Evolutionary conservation across 2,797 vertebrate genomes (phyloP).

Genomic region (Alcedo atthis): DNA sequence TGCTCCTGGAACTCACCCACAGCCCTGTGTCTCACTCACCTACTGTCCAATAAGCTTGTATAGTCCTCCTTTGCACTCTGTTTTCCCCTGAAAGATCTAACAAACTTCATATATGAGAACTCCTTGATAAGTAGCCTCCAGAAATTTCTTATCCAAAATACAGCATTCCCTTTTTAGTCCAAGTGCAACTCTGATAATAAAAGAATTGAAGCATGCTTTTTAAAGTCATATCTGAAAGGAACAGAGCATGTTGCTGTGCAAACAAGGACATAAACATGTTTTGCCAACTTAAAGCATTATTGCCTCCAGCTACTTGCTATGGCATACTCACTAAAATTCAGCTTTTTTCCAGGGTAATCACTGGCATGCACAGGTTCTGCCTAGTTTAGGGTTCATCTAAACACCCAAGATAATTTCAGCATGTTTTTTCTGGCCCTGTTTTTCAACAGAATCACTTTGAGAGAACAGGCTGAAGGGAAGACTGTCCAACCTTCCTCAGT

Average conservation of each 20-base stretch:
- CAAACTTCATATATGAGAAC: neutral
- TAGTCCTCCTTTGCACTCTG: neutral
- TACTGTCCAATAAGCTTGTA: neutral
- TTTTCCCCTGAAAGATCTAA: neutral
- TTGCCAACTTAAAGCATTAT: neutral
- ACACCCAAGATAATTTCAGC: neutral
- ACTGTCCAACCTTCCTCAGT: neutral
- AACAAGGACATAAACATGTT: neutral
- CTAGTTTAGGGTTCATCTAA: neutral
- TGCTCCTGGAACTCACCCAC: neutral
- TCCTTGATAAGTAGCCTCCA: neutral
- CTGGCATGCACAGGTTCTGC: neutral
- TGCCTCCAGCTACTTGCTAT: neutral
- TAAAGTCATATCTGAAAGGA: neutral
- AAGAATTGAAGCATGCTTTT: neutral
- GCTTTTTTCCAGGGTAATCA: neutral
- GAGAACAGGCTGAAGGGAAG: accelerated
- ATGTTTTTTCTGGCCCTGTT: neutral
- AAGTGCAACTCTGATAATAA: neutral
- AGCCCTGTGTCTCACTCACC: neutral
- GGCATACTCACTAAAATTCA: neutral
- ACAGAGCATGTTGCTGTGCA: neutral
- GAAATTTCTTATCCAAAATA: neutral
- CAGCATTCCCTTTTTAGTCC: neutral
- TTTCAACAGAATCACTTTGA: neutral